Evolutionary conservation across 2,797 vertebrate genomes (phyloP).

Genomic region (Enteromius thamalakanensis): DNA sequence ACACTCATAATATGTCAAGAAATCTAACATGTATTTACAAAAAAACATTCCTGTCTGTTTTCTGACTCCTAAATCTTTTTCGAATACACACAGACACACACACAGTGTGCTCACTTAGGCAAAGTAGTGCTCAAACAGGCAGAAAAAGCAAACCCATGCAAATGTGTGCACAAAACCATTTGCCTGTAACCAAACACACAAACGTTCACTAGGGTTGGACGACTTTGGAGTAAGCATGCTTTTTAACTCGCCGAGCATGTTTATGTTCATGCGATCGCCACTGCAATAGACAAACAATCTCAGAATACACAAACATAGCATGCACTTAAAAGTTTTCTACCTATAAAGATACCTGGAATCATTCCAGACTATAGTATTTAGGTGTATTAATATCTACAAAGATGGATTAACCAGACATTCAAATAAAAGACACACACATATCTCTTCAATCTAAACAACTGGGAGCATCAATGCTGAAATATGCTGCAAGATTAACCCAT

Average conservation of each 20-base stretch:
- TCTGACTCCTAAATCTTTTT: constrained; percentile 33
- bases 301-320: constrained; percentile 3
- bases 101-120: constrained; percentile 14
- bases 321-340: background rate
- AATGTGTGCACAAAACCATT: constrained; percentile 31
- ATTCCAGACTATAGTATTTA: constrained; percentile 13
- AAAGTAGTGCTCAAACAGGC: constrained; percentile 30
- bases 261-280: constrained; percentile 25
- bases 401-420: background rate
- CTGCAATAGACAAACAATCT: constrained; percentile 27
- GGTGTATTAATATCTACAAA: background rate
- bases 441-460: constrained; percentile 1
- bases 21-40: constrained; percentile 22
- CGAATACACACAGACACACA: constrained; percentile 2
- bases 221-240: constrained; percentile 9
- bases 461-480: background rate
- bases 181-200: constrained; percentile 33
- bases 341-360: background rate
- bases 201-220: background rate
- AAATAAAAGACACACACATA: constrained; percentile 12
- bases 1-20: constrained; percentile 27
- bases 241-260: background rate
- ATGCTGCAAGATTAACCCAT: background rate
- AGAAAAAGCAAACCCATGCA: constrained; percentile 39
- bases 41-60: constrained; percentile 22